A percentile compares a stretch with the other conserved stretches of the same genome.
phyloP scores from a whole-genome alignment of 2,888 invertebrate species.

The Neria commutata region DNA sequence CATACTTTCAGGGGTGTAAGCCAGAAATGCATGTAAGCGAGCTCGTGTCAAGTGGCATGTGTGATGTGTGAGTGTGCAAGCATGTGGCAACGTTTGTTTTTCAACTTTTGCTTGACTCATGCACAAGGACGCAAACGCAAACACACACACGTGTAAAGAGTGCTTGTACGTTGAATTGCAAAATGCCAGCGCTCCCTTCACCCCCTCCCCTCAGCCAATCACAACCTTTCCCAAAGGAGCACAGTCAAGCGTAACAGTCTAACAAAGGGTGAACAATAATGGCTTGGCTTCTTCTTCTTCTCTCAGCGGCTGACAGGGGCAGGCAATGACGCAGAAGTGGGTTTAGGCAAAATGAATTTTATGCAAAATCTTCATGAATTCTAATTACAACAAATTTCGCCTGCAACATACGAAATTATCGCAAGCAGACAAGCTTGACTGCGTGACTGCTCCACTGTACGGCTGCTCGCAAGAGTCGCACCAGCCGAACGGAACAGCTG shows the following conservation, averaged over 20 bases:
- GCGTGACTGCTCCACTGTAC: too few species aligned
- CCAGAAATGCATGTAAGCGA: not conserved
- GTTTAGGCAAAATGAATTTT: constrained; percentile 5
- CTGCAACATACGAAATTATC: not conserved
- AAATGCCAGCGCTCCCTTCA: too few species aligned
- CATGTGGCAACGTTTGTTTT: too few species aligned
- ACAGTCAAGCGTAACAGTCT: constrained; percentile 18
- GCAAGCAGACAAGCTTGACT: not conserved
- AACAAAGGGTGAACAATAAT: constrained; percentile 7
- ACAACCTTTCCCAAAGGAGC: constrained; percentile 15
- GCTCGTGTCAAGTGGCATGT: not conserved
- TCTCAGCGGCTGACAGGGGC: not conserved
- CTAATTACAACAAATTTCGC: constrained; percentile 19
- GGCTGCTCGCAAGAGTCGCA: too few species aligned
- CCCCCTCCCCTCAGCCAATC: too few species aligned
- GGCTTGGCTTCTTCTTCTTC: not conserved
- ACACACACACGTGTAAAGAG: too few species aligned
- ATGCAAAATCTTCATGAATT: constrained; percentile 25
- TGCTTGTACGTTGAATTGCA: too few species aligned
- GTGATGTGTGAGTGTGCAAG: not conserved
- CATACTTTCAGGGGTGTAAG: not conserved
- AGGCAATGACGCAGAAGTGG: not conserved
- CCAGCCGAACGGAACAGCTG: too few species aligned
- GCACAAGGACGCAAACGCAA: too few species aligned
- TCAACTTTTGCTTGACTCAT: too few species aligned